Evolutionary conservation across 2,888 invertebrate genomes (phyloP).

Genomic region (Pogonocherus hispidulus): DNA sequence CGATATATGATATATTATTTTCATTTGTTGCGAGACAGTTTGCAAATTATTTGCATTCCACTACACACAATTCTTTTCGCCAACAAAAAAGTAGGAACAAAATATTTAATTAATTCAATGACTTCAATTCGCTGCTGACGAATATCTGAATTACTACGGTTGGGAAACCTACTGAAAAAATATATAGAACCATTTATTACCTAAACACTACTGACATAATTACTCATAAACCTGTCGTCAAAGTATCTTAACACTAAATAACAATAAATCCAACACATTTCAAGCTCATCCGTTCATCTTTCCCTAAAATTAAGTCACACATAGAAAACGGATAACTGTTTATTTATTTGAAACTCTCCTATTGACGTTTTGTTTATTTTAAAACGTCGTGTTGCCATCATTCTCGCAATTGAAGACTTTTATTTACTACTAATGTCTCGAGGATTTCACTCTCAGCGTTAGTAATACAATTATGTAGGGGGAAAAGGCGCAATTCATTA

Average conservation of each 20-base stretch:
- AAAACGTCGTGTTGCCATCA: slow-evolving; percentile 45
- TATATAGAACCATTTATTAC: slow-evolving; percentile 32
- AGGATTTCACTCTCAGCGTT: slow-evolving; percentile 30
- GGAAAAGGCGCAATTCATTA: slow-evolving; percentile 19
- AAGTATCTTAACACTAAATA: slow-evolving; percentile 38
- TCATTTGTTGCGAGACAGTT: no score
- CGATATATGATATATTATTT: no score
- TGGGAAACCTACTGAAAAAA: neutral
- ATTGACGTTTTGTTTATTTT: slow-evolving; percentile 50
- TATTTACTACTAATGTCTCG: slow-evolving; percentile 31
- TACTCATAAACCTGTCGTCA: slow-evolving; percentile 37
- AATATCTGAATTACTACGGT: neutral
- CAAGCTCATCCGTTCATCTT: slow-evolving; percentile 30
- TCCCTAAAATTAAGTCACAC: slow-evolving; percentile 43
- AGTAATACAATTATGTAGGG: slow-evolving; percentile 18
- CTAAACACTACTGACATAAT: slow-evolving; percentile 32
- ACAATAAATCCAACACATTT: slow-evolving; percentile 34
- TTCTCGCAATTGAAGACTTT: slow-evolving; percentile 43
- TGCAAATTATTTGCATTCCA: no score
- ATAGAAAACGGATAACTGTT: slow-evolving; percentile 40
- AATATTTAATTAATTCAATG: no score
- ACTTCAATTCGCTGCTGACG: no score
- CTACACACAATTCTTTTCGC: no score
- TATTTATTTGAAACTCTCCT: slow-evolving; percentile 42
- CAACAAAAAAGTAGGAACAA: no score